Evolutionary conservation across 2,888 invertebrate species (phyloP).

Genomic region (Drosophila parthenogenetica): DNA sequence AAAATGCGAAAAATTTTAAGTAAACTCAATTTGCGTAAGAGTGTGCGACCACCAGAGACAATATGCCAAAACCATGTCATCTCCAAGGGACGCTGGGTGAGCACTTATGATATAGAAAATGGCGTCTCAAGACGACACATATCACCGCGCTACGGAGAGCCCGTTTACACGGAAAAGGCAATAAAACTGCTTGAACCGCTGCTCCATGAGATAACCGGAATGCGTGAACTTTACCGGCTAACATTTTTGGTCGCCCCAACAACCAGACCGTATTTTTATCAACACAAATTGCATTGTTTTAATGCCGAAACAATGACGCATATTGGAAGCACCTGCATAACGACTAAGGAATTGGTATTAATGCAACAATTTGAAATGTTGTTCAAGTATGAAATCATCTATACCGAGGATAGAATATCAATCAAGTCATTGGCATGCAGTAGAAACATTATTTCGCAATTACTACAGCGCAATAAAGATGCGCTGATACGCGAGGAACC

Average conservation of each 20-base stretch:
- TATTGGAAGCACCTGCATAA: slow-evolving; percentile 33
- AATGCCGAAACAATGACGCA: slow-evolving; percentile 12
- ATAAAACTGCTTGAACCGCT: slow-evolving; percentile 17
- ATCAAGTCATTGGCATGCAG: slow-evolving; percentile 13
- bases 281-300: slow-evolving; percentile 47
- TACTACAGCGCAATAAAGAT: slow-evolving; percentile 2
- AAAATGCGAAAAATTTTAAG: background rate
- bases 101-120: background rate
- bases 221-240: background rate
- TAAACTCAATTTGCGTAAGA: background rate
- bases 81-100: slow-evolving; percentile 43
- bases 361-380: slow-evolving; percentile 39
- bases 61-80: background rate
- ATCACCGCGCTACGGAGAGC: slow-evolving; percentile 22
- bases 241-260: slow-evolving; percentile 31
- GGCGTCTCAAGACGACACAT: slow-evolving; percentile 31
- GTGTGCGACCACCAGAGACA: background rate
- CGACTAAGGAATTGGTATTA: slow-evolving; percentile 16
- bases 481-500: background rate
- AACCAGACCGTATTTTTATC: background rate
- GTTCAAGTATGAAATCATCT: slow-evolving; percentile 46
- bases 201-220: slow-evolving; percentile 24
- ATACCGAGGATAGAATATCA: slow-evolving; percentile 18
- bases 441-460: background rate
- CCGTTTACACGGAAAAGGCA: background rate